Evolutionary conservation across 2,797 vertebrate genomes (phyloP), one percentile per base, ranked within the genome.

Genomic region (Zenarchopterus dispar): DNA sequence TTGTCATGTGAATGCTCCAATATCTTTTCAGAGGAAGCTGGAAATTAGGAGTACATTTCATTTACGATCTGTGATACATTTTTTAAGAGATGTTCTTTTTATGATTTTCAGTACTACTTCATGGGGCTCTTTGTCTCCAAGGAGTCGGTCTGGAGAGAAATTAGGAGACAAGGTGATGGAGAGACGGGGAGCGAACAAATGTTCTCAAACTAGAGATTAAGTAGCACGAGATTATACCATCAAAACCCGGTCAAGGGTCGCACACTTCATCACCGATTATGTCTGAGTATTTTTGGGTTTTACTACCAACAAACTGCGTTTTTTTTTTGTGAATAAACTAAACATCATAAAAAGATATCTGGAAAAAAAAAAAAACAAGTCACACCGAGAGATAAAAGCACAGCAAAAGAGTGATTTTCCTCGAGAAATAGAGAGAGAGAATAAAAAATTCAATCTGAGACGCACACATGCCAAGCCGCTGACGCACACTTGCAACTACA

Each of bases 401-500:
- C 23, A n/a, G 22, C 18, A 10, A 53, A 23, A 41, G 21, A 19
- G 21, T 13, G 44, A 44, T 56, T 56, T 56, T 41, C 43, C 44
- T 17, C 22, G 23, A 22, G 4, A 7, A 31, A 39, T 8, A 46
- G 11, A 5, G 9, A 11, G 11, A 11, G 10, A 22, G 26, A 43
- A 45, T 9, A 62, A 51, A 22, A 59, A 36, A 51, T 21, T 56
- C 16, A 62, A 11, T 22, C 41, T 33, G 48, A 46, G 1, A 53
- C 48, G 54, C 39, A 47, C 39, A 42, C 18, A 48, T 48, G 11
- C 4, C 22, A 7, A 45, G 57, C 45, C 62, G 43, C 57, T 62
- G 58, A 23, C 56, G 47, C 44, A 36, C 5, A 0, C 1, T 39
- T 39, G 36, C 70, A 80, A 50, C 49, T 48, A 58, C 56, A 51